These are phyloP conservation scores for Lagothrix lagotricha DNA, from an alignment of 2,797 vertebrate species.

Conservation along the genomic window DNA sequence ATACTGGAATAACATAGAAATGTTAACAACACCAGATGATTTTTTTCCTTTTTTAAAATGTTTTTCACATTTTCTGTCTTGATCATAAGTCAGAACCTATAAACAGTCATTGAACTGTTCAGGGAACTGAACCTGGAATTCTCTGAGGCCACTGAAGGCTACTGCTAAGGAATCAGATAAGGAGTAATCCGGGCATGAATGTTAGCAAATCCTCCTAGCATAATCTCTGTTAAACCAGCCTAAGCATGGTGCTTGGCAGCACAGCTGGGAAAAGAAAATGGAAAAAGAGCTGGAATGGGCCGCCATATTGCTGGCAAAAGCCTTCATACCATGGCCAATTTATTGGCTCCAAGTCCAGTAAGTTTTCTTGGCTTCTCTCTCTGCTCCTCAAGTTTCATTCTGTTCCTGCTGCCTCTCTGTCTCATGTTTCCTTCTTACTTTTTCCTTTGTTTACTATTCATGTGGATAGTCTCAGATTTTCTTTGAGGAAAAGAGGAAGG, in stretches of 20 bases:
- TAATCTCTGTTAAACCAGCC: neutral
- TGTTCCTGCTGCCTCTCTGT: neutral
- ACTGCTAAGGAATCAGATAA: conserved; percentile 1
- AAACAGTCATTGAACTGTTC: neutral
- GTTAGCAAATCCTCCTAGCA: neutral
- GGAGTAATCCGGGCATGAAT: neutral
- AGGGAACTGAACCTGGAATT: neutral
- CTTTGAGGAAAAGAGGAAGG: neutral
- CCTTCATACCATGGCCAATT: neutral
- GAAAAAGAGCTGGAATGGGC: neutral
- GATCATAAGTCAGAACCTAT: neutral
- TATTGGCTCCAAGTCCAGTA: neutral
- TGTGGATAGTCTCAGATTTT: neutral
- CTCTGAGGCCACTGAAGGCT: neutral
- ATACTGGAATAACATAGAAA: neutral
- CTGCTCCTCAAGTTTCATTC: neutral
- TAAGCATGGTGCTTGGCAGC: neutral
- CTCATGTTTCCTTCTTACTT: neutral
- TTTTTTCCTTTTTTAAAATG: neutral
- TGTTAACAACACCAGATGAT: neutral
- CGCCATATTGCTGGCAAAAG: neutral
- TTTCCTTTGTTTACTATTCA: neutral
- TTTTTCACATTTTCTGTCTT: neutral
- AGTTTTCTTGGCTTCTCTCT: neutral
- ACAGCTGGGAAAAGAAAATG: neutral